Base-by-base conservation (phyloP, 2,797 vertebrate species). In the Acrossocheilus wenchowensis region DNA sequence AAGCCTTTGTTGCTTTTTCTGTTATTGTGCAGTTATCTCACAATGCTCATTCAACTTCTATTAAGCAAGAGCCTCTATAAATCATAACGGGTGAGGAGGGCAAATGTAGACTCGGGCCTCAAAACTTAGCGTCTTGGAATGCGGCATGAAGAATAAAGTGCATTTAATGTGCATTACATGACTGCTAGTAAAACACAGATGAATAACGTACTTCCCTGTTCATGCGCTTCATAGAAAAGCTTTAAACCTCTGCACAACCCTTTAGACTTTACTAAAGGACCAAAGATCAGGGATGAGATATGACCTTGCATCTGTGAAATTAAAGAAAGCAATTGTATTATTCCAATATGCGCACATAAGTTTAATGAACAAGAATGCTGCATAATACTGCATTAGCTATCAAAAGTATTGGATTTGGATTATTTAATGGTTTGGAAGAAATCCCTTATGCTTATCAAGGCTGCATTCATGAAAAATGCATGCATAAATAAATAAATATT, bases 301-400 rank as follows among this genome's bases (percentile, higher is more conserved):
- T 77, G 91, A 90, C 84, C 92, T 91, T 92, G 88, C 92, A 89
- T 89, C 79, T 89, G 85, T 90, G 86, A 90, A 93, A 92, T 91
- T 93, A 45, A 57, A 30, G 5, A 43, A 57, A 90, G 85, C 91
- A 90, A 92, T n/a, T 73, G 39, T 88, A 86, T 86, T 52, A 48
- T 86, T 87, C 87, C 88, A 89, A 85, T 88, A 73, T 50, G 90
- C 83, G 82, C 73, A 86, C 92, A 84, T 43, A 83, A 86, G 64
- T 84, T 30, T 83, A 90, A 90, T 83, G 11, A 83, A 89, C 87
- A 71, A 82, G 64, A 66, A 66, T 7, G 30, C 14, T 30, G 30
- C 30, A 30, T 66, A 34, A 66, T 34, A 66, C 62, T 34, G 62
- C 26, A 66, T 30, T 34, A 66, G 26, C 2, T 6, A 7, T 15